Percentiles rank a stretch among this genome's conserved stretches.
Conservation (phyloP, 2,888 invertebrate species). For the Euplexia lucipara region DNA sequence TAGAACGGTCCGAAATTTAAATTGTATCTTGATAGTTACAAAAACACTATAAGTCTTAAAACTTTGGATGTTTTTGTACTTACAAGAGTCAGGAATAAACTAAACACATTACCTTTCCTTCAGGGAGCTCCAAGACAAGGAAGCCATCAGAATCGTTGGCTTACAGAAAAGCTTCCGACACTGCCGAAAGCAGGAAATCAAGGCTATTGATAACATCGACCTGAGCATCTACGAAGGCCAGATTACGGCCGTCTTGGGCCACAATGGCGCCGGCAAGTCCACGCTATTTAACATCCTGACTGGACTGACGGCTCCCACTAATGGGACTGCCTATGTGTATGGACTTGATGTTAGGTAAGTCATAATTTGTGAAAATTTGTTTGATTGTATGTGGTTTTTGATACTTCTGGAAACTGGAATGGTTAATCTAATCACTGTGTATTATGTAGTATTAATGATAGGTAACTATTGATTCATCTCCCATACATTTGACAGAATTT, state of each 20-base stretch:
- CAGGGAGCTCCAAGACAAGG: slow-evolving; percentile 93
- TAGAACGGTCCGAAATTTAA: not conserved
- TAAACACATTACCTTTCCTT: not conserved
- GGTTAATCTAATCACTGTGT: not conserved
- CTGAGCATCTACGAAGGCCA: slow-evolving; percentile 96
- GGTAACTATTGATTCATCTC: too few species aligned
- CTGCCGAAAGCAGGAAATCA: slow-evolving; percentile 93
- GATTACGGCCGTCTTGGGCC: slow-evolving; percentile 96
- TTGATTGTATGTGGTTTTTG: not conserved
- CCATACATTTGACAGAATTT: too few species aligned
- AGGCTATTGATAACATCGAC: slow-evolving; percentile 95
- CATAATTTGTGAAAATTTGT: not conserved
- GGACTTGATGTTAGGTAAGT: slow-evolving; percentile 93
- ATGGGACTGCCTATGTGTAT: slow-evolving; percentile 94
- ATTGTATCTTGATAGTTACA: not conserved
- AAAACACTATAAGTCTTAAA: not conserved
- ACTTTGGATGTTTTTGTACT: not conserved
- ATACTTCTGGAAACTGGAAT: not conserved
- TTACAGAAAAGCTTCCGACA: slow-evolving; percentile 94
- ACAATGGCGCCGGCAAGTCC: slow-evolving; percentile 97
- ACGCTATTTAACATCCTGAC: slow-evolving; percentile 96
- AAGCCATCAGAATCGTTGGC: slow-evolving; percentile 94
- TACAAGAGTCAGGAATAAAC: not conserved
- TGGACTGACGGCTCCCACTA: slow-evolving; percentile 94
- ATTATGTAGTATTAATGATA: too few species aligned